Evolutionary conservation across 1,140 invertebrate genomes (phyloP), one percentile per base, ranked within the genome.

Genomic region (Leptestheria dahalacensis): DNA sequence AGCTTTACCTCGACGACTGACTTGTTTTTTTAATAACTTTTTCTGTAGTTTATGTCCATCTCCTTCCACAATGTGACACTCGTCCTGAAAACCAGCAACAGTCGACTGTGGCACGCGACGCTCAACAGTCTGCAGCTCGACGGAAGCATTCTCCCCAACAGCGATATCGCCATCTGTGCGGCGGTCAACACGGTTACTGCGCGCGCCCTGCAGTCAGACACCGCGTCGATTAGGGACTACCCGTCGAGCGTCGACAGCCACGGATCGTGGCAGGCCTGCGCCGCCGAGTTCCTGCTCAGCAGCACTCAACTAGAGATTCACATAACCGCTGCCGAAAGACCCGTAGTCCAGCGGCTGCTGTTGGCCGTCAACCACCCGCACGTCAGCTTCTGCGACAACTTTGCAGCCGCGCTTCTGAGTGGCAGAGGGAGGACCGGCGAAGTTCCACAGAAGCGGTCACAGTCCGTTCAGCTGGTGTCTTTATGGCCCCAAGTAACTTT

Each of bases 41-140:
- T 10, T 33, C 59, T 49, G 85, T 51, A 67, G 83, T 89, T 89
- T 71, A 85, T 88, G 79, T 84, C 85, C n/a, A 79, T 93, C 24
- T 84, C 89, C 67, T 76, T 92, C 28, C 82, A 84, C 63, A 88
- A 90, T 68, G 78, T 89, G 62, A 88, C 82, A 60, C 75, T 89
- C 10, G 80, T 86, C 64, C 73, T 84, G 51, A 75, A 88, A 61
- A 29, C 75, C 78, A 54, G 75, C 78, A 46, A 73, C 76, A 65
- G 72, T 71, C 55, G 84, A 78, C 74, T 87, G 28, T 74, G 87
- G 0, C 84, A 88, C 72, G 79, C 82, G 15, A 83, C 82, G 26
- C 81, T 85, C 1, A 81, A 80, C 61, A 84, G 86, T 66, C 71
- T 92, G 1, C 80, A 82, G 65, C 73, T 90, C 28, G 88, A 91